Conservation (phyloP, 2,797 vertebrate species). For the Brotula barbata region DNA sequence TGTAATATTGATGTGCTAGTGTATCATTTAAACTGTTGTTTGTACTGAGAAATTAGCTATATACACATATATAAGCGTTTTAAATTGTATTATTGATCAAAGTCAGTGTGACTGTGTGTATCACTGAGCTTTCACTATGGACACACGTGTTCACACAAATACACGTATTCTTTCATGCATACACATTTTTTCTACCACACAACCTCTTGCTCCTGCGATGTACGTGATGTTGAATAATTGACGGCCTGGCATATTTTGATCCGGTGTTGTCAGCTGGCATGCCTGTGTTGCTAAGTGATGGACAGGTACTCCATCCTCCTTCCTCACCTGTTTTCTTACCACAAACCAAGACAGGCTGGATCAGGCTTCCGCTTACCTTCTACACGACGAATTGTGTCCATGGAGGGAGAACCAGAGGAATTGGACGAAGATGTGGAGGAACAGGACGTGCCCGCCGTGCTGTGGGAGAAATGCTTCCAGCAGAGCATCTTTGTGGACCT, state of each 20-base stretch:
- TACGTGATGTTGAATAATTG: constrained; percentile 59
- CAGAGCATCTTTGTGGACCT: constrained; percentile 80
- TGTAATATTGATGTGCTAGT: too few species aligned
- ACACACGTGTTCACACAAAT: not conserved
- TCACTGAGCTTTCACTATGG: constrained; percentile 1
- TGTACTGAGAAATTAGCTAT: not conserved
- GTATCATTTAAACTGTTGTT: too few species aligned
- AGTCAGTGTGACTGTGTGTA: not conserved
- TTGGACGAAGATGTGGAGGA: constrained; percentile 52
- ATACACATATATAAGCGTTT: not conserved
- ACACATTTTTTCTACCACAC: constrained; percentile 8
- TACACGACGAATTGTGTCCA: constrained; percentile 23
- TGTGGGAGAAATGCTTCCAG: constrained; percentile 78
- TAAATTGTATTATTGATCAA: not conserved
- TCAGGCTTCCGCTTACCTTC: not conserved
- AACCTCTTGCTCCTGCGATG: too few species aligned
- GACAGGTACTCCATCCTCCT: constrained; percentile 31
- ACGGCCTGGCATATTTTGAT: constrained; percentile 52
- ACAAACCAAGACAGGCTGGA: constrained; percentile 31
- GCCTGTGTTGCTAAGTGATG: constrained; percentile 70
- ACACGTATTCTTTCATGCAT: not conserved
- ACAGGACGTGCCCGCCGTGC: constrained; percentile 47
- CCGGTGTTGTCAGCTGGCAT: constrained; percentile 56
- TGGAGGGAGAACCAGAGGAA: constrained; percentile 62
- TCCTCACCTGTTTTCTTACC: constrained; percentile 7